Evolutionary conservation across 2,888 invertebrate genomes (phyloP).

Genomic region (Hesperia comma): DNA sequence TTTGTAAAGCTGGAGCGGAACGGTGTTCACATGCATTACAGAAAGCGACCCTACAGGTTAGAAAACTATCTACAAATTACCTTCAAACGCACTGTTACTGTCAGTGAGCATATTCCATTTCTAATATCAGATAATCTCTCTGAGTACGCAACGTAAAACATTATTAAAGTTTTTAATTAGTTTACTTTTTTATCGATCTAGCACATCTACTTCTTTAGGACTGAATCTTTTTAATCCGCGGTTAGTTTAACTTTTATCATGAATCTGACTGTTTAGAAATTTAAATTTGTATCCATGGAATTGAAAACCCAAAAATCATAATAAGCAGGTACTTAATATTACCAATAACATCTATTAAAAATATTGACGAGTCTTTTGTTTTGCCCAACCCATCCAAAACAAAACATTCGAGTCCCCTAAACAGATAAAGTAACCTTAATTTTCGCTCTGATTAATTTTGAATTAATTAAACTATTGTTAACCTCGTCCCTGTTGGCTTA

Average conservation of each 20-base stretch:
- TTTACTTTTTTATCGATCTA: not conserved
- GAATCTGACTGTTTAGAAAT: not conserved
- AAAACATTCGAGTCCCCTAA: constrained; percentile 16
- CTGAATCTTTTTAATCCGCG: not conserved
- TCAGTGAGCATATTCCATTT: not conserved
- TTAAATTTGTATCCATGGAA: no score
- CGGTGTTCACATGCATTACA: constrained; percentile 82
- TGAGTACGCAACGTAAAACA: no score
- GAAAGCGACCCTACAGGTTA: constrained; percentile 81
- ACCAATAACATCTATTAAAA: no score
- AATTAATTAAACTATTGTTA: constrained; percentile 13
- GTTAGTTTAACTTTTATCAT: not conserved
- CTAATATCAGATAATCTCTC: no score
- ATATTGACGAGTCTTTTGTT: not conserved
- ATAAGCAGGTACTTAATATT: no score
- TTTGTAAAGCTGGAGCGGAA: constrained; percentile 80
- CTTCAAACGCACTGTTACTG: not conserved
- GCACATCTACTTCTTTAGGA: not conserved
- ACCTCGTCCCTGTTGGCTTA: not conserved
- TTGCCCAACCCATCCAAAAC: not conserved
- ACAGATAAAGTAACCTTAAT: constrained; percentile 25
- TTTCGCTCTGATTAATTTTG: constrained; percentile 27
- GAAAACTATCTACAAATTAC: constrained; percentile 38
- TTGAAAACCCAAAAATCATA: no score
- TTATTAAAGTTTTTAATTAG: not conserved